Base-by-base conservation (phyloP, 2,888 invertebrate species). In the Laothoe populi region DNA sequence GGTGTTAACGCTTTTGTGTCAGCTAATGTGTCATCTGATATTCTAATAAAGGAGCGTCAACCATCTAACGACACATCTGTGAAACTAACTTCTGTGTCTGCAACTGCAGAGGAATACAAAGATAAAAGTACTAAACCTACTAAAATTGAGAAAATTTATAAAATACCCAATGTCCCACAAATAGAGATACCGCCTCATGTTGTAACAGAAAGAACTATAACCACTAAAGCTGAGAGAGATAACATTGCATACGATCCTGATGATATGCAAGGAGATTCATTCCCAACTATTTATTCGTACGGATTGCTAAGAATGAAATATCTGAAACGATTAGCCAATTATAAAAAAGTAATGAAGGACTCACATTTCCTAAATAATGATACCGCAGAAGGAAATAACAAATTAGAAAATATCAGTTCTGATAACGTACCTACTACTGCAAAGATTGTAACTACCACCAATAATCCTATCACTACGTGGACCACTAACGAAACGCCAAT, bases 251-350 rank as follows among this genome's bases (percentile, higher is more conserved):
- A 92, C 65, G 85, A 88, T 23, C 92, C 92, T 24, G 79, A 86
- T 64, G 74, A 84, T 53, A 92, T 92, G 92, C 92, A 92, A 81
- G 76, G 81, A 61, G 92, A 92, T 79, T 78, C 88, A 16, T 85
- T 84, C 67, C 85, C 90, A 63, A 90, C 88, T 4, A 82, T 90
- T 62, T 86, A 84, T 69, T 82, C 89, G 19, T 91, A 90, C 61
- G 92, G 90, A 62, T 75, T 89, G 58, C 88, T 90, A 84, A 90
- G 87, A 69, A 84, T 89, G 65, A 85, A 86, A 62, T 90, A 87
- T 70, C 69, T 89, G 66, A 89, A 88, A 79, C 70, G 90, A 69
- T 78, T 88, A 73, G 82, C 82, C 59, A 82, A 81, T 74, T 70
- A 90, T 31, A 86, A 89, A 57, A 78, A 90, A 72, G 80, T 86